Evolutionary conservation across 2,888 invertebrate species (phyloP).

Genomic region (Hipparchia sbordonii): DNA sequence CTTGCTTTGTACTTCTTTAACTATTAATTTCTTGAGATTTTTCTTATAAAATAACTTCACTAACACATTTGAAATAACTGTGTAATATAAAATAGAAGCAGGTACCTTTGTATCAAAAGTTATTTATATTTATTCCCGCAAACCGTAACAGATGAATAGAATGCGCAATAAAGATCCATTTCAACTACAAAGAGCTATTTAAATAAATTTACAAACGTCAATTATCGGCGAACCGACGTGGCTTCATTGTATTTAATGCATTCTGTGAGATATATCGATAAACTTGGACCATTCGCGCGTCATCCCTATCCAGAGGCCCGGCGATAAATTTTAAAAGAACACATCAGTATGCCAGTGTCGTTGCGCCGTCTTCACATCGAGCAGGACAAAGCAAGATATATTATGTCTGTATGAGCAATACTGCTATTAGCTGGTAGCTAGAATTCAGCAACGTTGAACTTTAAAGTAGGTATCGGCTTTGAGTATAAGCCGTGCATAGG

Average conservation of each 20-base stretch:
- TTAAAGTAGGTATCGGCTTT: conserved; percentile 22
- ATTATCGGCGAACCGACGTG: conserved; percentile 19
- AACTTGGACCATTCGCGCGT: conserved; percentile 32
- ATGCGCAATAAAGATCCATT: conserved; percentile 12
- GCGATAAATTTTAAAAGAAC: conserved; percentile 78
- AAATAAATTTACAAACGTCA: conserved; percentile 24
- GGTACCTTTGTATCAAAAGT: too few relatives aligned
- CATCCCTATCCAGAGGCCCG: conserved; percentile 51
- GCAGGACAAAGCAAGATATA: conserved; percentile 77
- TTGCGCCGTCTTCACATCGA: conserved; percentile 65
- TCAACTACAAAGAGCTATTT: conserved; percentile 13
- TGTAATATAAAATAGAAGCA: too few relatives aligned
- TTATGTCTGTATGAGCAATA: conserved; percentile 62
- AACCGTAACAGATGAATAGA: conserved; percentile 3
- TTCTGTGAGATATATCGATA: conserved; percentile 34
- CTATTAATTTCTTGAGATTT: too few relatives aligned
- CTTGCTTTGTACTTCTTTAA: too few relatives aligned
- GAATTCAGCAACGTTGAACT: conserved; percentile 29
- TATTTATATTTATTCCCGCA: conserved; percentile 6
- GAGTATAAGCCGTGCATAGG: neutral
- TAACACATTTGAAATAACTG: too few relatives aligned
- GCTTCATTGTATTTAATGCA: conserved; percentile 23
- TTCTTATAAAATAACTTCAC: too few relatives aligned
- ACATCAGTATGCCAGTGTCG: conserved; percentile 76
- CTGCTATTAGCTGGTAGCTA: conserved; percentile 36